Conservation (phyloP, 2,888 invertebrate species). For the Hirtodrosophila confusa region DNA sequence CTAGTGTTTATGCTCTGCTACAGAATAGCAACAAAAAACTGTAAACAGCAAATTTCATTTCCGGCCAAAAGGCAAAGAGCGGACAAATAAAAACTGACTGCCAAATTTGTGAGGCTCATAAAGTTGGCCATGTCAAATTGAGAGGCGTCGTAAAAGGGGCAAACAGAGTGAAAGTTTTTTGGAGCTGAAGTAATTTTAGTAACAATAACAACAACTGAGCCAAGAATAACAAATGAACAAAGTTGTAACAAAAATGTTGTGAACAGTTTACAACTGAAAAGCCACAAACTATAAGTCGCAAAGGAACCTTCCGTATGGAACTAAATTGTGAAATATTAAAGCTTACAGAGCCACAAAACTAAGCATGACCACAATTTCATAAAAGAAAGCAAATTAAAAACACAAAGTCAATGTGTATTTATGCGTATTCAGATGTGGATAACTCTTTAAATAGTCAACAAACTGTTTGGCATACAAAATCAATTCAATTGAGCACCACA, state of each 20-base stretch:
- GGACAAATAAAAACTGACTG: slow-evolving; percentile 34
- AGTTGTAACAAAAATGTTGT: slow-evolving; percentile 22
- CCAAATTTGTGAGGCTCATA: slow-evolving; percentile 66
- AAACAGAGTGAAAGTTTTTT: slow-evolving; percentile 47
- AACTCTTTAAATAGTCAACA: background rate
- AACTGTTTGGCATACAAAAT: no score
- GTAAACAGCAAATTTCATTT: slow-evolving; percentile 60
- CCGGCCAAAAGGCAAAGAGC: slow-evolving; percentile 46
- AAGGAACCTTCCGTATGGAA: slow-evolving; percentile 19
- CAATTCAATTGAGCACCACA: slow-evolving; percentile 23
- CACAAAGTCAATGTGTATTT: background rate
- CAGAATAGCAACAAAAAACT: slow-evolving; percentile 50
- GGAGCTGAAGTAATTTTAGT: slow-evolving; percentile 56
- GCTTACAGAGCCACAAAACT: background rate
- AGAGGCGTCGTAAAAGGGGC: slow-evolving; percentile 48
- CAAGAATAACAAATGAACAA: slow-evolving; percentile 49
- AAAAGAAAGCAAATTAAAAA: background rate
- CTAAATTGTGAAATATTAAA: slow-evolving; percentile 6
- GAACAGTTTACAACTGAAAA: slow-evolving; percentile 36
- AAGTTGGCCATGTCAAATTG: slow-evolving; percentile 59
- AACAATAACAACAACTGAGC: slow-evolving; percentile 42
- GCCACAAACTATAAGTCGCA: slow-evolving; percentile 25
- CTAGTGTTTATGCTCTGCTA: slow-evolving; percentile 31
- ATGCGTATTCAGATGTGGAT: background rate
- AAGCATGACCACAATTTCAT: slow-evolving; percentile 3